Percentiles rank a stretch among this genome's conserved stretches.
These are phyloP conservation scores for Mastigias papua DNA, from an alignment of 30 jellyfish, hydroid and myxozoan genomes.

Conservation along the genomic window DNA sequence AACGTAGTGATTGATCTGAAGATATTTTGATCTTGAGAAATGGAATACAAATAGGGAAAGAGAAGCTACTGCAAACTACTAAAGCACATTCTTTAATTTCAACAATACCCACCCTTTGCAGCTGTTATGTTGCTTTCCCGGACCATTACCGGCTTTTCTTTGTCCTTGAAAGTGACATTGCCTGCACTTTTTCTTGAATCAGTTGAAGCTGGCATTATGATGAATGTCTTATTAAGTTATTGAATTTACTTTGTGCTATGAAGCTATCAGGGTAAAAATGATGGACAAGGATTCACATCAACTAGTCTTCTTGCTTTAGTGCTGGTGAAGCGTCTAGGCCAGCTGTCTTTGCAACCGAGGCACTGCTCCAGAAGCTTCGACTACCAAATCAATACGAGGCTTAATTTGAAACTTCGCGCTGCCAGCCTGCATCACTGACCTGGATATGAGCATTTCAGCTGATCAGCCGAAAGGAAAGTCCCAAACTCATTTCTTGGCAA, in stretches of 20 bases:
- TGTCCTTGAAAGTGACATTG: slow-evolving; percentile 76
- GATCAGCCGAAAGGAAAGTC: neutral
- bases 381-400: slow-evolving; percentile 3
- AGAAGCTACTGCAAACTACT: neutral
- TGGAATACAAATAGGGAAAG: neutral
- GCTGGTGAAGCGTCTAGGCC: slow-evolving; percentile 22
- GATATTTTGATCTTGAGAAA: neutral
- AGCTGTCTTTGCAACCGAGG: neutral
- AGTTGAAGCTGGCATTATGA: slow-evolving; percentile 53
- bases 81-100: neutral
- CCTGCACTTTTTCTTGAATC: slow-evolving; percentile 11
- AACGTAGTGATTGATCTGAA: no score
- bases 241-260: neutral
- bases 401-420: neutral
- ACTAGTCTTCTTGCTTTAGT: neutral
- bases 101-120: slow-evolving; percentile 84
- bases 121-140: slow-evolving; percentile 92
- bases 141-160: slow-evolving; percentile 93
- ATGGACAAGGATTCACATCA: slow-evolving; percentile 22
- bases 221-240: neutral
- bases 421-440: neutral
- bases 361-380: slow-evolving; percentile 21
- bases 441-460: neutral
- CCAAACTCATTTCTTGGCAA: no score
- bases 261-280: neutral